Evolutionary conservation across 2,888 invertebrate species (phyloP), one percentile per base, ranked within the genome.

Genomic region (Mesoligia furuncula): DNA sequence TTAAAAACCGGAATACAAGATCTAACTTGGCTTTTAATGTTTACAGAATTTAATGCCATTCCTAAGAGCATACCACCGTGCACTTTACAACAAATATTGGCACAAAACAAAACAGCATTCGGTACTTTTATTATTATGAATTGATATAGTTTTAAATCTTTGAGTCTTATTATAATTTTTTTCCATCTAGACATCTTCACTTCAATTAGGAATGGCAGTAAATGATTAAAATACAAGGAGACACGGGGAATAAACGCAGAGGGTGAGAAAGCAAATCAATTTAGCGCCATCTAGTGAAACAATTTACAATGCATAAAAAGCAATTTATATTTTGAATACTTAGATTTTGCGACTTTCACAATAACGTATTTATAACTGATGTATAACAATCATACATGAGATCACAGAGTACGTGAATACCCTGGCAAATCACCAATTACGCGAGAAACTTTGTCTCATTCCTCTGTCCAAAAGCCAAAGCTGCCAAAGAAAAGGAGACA

Each of bases 341-440:
- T 80, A 79, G 65, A 85, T 87, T 92, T 93, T 93, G 93, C 93
- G 92, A 93, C 92, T 90, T 91, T 89, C 90, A 91, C 91, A 91
- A 88, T 90, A 92, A 91, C 90, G 90, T 92, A 90, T 90, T 91
- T 90, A 89, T 88, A 90, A 92, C 89, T 90, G 91, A 89, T 91
- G 91, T 90, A 89, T 92, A 93, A 95, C 95, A 95, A 94, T 94
- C 95, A 95, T 94, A 94, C 94, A 95, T 97, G 97, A 97, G 97
- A 97, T 97, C 97, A 96, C 97, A 96, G 96, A 94, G 96, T 94
- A 95, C 90, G 89, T 90, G 88, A 76, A 91, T 92, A 95, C 94
- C 93, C 96, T 95, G 95, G 95, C 95, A 90, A 94, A 94, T 94
- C 93, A 95, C 93, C 92, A 90, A 92, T 90, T 89, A 92, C 92